These are phyloP conservation scores for Ochropleura plecta DNA, from an alignment of 2,888 invertebrate species.

Conservation along the genomic window DNA sequence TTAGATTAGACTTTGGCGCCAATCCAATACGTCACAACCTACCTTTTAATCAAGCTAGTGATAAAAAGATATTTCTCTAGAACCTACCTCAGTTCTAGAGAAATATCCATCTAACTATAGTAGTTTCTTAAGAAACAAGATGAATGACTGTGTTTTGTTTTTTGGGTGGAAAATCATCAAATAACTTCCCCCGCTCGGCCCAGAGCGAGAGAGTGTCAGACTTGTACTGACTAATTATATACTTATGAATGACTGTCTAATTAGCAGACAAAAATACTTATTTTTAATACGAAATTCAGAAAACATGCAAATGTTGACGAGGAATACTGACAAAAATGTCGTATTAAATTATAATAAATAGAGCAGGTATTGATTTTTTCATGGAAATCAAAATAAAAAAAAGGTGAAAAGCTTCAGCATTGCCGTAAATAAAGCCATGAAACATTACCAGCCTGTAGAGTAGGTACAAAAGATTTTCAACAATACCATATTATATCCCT, in stretches of 20 bases:
- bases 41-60: constrained; percentile 19
- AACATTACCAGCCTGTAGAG: constrained; percentile 24
- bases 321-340: too few species aligned
- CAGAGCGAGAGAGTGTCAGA: too few species aligned
- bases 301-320: too few species aligned
- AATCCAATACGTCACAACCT: constrained; percentile 28
- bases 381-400: neutral
- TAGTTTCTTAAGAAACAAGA: neutral
- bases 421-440: constrained; percentile 22
- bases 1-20: constrained; percentile 13
- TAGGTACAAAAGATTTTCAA: constrained; percentile 33
- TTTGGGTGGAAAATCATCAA: too few species aligned
- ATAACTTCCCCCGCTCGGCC: too few species aligned
- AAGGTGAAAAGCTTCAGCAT: neutral
- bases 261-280: too few species aligned
- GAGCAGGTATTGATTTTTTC: neutral
- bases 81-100: too few species aligned
- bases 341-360: neutral
- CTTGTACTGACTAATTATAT: too few species aligned
- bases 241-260: too few species aligned
- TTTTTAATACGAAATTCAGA: too few species aligned
- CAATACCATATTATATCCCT: constrained; percentile 43
- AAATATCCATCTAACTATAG: neutral
- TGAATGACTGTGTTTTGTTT: too few species aligned
- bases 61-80: too few species aligned